A percentile compares a stretch with the other conserved stretches of the same genome.
These are phyloP conservation scores for Oxycera nigricornis DNA, from an alignment of 2,888 invertebrate genomes.

Conservation along the genomic window DNA sequence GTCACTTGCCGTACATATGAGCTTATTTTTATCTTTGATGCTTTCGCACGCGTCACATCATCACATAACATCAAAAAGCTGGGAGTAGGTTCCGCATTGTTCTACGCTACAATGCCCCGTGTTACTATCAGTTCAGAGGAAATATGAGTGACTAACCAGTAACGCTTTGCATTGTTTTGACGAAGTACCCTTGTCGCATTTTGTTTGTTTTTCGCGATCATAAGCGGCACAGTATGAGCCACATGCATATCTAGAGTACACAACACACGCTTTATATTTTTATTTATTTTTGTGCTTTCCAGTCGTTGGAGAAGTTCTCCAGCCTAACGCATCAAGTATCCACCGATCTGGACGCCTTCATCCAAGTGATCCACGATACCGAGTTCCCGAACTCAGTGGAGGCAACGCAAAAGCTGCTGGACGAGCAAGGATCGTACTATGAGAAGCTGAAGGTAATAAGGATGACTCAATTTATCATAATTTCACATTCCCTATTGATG, in stretches of 20 bases:
- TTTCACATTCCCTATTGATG: constrained; percentile 1
- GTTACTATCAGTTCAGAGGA: constrained; percentile 7
- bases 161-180: too few species aligned
- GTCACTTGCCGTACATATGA: too few species aligned
- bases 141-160: constrained; percentile 1
- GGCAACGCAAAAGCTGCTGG: constrained; percentile 85
- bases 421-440: constrained; percentile 79
- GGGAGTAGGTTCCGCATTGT: too few species aligned
- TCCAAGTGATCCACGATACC: constrained; percentile 85
- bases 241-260: not conserved
- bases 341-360: constrained; percentile 83
- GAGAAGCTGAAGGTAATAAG: constrained; percentile 61
- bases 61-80: too few species aligned
- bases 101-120: too few species aligned
- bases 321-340: constrained; percentile 90
- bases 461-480: constrained; percentile 26
- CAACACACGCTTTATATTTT: too few species aligned
- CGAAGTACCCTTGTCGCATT: not conserved
- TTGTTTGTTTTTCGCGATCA: not conserved
- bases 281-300: constrained; percentile 53
- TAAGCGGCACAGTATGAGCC: not conserved
- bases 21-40: too few species aligned
- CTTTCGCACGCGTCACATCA: too few species aligned
- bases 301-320: constrained; percentile 96
- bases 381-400: constrained; percentile 95